Conservation (phyloP, 2,797 vertebrate species). For the Sebastes baramenuke region DNA sequence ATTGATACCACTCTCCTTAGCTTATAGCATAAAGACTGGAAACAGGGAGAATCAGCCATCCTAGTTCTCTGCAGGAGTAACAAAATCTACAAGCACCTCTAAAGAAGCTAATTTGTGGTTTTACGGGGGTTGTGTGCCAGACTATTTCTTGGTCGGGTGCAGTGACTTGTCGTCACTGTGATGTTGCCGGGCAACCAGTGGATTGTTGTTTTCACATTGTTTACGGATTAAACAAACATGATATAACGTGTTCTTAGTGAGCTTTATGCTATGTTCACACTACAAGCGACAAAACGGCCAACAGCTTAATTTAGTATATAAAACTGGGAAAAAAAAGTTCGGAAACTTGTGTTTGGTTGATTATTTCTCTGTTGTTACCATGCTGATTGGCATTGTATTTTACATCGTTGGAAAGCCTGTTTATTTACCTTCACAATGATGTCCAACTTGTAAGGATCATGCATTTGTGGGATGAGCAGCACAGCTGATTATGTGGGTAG, state of each 20-base stretch:
- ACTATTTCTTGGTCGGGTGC: neutral
- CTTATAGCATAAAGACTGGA: neutral
- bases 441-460: no score
- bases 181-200: neutral
- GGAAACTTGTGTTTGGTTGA: no score
- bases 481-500: no score
- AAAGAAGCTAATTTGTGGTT: neutral
- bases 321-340: no score
- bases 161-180: neutral
- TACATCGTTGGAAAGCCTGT: no score
- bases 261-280: neutral
- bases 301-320: neutral
- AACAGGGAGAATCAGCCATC: no score
- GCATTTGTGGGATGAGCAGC: no score
- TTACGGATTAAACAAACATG: slow-evolving; percentile 5
- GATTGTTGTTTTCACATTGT: neutral
- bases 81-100: neutral
- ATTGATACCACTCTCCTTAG: neutral
- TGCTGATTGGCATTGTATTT: no score
- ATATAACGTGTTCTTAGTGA: neutral
- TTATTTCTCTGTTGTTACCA: no score
- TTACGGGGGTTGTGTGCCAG: neutral
- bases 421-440: no score
- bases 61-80: neutral
- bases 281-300: neutral